phyloP scores from a whole-genome alignment of 2,113 vertebrate species.

The Myrmophylax atrothorax region DNA sequence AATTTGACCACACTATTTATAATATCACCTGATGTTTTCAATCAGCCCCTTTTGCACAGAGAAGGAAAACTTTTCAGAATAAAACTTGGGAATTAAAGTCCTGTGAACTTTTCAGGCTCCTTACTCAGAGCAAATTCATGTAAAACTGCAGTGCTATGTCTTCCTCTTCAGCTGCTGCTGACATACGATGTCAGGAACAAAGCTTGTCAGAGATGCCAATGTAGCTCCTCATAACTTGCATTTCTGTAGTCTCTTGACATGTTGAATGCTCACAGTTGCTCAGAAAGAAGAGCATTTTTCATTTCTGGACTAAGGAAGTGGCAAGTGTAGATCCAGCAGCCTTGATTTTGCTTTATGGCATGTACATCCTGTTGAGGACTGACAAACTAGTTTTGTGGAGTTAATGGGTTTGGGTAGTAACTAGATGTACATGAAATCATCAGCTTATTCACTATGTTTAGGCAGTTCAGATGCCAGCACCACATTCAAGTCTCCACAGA shows the following conservation, averaged over 20 bases:
- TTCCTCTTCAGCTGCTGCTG: not conserved
- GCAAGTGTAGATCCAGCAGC: not conserved
- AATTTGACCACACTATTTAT: not conserved
- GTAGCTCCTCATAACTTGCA: not conserved
- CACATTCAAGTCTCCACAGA: not conserved
- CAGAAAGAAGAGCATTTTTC: not conserved
- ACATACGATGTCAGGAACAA: not conserved
- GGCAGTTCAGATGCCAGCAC: not conserved
- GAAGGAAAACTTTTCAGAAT: not conserved
- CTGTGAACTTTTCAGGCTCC: not conserved
- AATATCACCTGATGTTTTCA: not conserved
- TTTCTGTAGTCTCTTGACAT: not conserved
- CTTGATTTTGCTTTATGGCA: not conserved
- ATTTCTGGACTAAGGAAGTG: not conserved
- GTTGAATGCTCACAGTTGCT: not conserved
- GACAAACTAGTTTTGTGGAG: not conserved
- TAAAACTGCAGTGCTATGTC: not conserved
- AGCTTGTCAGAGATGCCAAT: not conserved
- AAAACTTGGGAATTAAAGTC: not conserved
- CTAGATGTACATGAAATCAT: not conserved
- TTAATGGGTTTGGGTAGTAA: not conserved
- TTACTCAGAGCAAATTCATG: not conserved
- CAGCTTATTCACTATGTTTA: not conserved
- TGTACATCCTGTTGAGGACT: not conserved
- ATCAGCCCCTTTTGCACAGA: not conserved